Evolutionary conservation across 2,797 vertebrate species (phyloP).

Genomic region (Epinephelus coioides): DNA sequence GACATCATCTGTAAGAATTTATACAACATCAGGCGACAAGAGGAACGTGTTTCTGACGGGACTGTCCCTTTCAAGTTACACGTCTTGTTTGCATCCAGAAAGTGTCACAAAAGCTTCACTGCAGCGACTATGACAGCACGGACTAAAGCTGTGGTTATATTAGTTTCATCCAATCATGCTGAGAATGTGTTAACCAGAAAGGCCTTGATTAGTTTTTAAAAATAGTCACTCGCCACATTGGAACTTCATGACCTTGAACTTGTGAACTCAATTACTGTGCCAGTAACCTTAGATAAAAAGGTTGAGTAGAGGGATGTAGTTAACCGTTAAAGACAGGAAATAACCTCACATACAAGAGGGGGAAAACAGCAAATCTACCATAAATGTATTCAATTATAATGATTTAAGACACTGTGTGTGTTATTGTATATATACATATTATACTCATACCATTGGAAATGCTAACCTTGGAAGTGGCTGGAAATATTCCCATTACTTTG

Average conservation of each 20-base stretch:
- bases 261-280: slow-evolving; percentile 35
- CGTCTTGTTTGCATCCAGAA: slow-evolving; percentile 13
- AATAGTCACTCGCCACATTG: slow-evolving; percentile 47
- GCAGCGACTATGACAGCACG: slow-evolving; percentile 25
- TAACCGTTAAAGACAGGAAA: not conserved
- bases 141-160: slow-evolving; percentile 22
- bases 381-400: not conserved
- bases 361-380: not conserved
- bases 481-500: too few species aligned
- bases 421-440: too few species aligned
- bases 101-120: slow-evolving; percentile 22
- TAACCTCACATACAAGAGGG: slow-evolving; percentile 1
- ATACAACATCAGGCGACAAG: slow-evolving; percentile 14
- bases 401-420: not conserved
- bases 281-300: slow-evolving; percentile 28
- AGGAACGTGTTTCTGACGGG: slow-evolving; percentile 7
- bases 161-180: slow-evolving; percentile 37
- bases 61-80: slow-evolving; percentile 19
- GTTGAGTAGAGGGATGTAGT: slow-evolving; percentile 15
- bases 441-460: too few species aligned
- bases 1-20: slow-evolving; percentile 28
- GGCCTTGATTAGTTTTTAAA: slow-evolving; percentile 50
- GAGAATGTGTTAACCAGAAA: slow-evolving; percentile 33
- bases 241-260: slow-evolving; percentile 29
- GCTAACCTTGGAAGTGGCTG: too few species aligned